Conservation (phyloP, 2,797 vertebrate genomes). For the Myripristis murdjan region DNA sequence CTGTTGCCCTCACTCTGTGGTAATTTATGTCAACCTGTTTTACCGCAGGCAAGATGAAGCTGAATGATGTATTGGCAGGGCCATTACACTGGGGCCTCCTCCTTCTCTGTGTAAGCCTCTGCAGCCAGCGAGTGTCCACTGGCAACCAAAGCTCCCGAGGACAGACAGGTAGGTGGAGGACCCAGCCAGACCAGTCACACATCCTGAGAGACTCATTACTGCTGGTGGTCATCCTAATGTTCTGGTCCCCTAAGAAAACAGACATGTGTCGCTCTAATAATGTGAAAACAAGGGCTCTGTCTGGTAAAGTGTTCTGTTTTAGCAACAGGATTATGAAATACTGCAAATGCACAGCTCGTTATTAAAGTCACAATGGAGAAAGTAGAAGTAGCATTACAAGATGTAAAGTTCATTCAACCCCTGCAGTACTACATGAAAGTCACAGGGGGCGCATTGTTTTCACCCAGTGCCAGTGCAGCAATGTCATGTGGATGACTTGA, state of each 20-base stretch:
- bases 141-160: slow-evolving; percentile 85
- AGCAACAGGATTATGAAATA: slow-evolving; percentile 6
- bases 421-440: not conserved
- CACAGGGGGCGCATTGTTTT: not conserved
- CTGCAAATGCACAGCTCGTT: not conserved
- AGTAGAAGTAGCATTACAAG: no score
- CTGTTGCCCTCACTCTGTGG: not conserved
- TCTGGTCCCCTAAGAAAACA: slow-evolving; percentile 20
- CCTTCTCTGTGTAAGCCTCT: slow-evolving; percentile 72
- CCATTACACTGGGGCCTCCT: slow-evolving; percentile 66
- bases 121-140: slow-evolving; percentile 79
- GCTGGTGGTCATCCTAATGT: slow-evolving; percentile 70
- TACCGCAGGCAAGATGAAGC: slow-evolving; percentile 68
- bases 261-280: not conserved
- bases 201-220: slow-evolving; percentile 79
- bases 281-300: not conserved
- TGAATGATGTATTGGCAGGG: slow-evolving; percentile 19
- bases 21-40: slow-evolving; percentile 17
- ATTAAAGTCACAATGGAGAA: no score
- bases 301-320: slow-evolving; percentile 13
- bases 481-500: not conserved
- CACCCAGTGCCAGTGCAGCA: not conserved
- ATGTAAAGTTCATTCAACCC: not conserved
- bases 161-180: slow-evolving; percentile 73
- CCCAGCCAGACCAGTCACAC: slow-evolving; percentile 55